These are phyloP conservation scores for Conus canariensis DNA, from an alignment of 2,888 invertebrate genomes.

Conservation along the genomic window DNA sequence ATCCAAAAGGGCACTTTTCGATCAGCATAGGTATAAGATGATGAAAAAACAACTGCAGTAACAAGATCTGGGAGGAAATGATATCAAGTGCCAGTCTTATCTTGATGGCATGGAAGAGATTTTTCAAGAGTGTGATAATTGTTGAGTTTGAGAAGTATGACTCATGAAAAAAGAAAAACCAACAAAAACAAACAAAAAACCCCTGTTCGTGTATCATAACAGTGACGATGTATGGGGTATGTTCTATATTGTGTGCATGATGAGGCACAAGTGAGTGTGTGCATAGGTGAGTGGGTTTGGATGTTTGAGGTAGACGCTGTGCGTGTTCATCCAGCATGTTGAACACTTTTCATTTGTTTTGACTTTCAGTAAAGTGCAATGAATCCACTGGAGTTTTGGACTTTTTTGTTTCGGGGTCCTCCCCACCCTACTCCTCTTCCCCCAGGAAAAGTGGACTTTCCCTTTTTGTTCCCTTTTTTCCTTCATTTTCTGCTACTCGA, in stretches of 20 bases:
- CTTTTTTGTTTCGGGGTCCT: too few relatives aligned
- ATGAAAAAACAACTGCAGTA: too few relatives aligned
- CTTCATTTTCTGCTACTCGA: too few relatives aligned
- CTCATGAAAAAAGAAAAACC: too few relatives aligned
- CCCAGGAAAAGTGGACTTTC: too few relatives aligned
- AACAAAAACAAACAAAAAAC: neutral
- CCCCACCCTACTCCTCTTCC: too few relatives aligned
- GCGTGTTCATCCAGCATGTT: constrained; percentile 1
- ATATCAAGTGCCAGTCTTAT: neutral
- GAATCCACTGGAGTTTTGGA: neutral
- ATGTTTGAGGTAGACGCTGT: neutral
- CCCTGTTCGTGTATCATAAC: neutral
- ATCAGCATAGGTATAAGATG: too few relatives aligned
- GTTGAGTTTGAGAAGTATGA: neutral
- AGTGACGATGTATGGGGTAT: neutral
- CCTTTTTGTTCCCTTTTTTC: too few relatives aligned
- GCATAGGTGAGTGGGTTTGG: neutral
- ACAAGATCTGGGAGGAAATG: neutral
- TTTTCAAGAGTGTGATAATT: neutral
- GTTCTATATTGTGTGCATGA: neutral
- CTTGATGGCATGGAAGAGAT: neutral
- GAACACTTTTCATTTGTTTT: neutral
- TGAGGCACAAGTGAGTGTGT: neutral
- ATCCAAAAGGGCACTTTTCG: too few relatives aligned
- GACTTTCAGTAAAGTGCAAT: constrained; percentile 28